Evolutionary conservation across 2,113 vertebrate species (phyloP), one percentile per base, ranked within the genome.

Genomic region (Sardina pilchardus): DNA sequence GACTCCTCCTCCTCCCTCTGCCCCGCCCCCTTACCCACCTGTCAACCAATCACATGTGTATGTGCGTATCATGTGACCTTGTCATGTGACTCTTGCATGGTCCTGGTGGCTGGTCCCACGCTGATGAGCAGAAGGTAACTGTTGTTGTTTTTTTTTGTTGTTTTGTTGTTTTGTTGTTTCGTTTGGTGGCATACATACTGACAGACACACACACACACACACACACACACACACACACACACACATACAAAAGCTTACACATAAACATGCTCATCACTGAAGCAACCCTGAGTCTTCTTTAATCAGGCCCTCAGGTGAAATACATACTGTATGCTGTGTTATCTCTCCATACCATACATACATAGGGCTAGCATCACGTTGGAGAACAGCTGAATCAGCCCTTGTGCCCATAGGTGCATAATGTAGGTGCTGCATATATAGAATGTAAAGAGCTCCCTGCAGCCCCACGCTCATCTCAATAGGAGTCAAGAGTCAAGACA

Each of bases 11-110:
- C 85, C 4, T 82, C 85, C 47, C 82, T 24, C n/a, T 67, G 59
- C n/a, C n/a, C 48, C 56, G 59, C 95, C 93, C 92, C 94, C 96
- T 93, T 96, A 96, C 97, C 96, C 96, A 96, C 96, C 96, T 96
- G 96, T 97, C 96, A 96, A 97, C 96, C 97, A 95, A 97, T 99
- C 97, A 98, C 63, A 34, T 71, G 63, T 97, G 97, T 98, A 95
- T 96, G 96, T 98, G 97, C 95, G 91, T 98, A 97, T 99, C 97
- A 98, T 99, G 97, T 99, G 98, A 97, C 97, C 97, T 96, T 98
- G 97, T 98, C 98, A 99, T 98, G 96, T 99, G 98, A 96, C 97
- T 95, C 94, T 99, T 99, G 97, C 97, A 99, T 99, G 98, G 97
- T 97, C 97, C 97, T 98, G 98, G 93, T 94, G 98, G 98, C 98